Evolutionary conservation across 2,888 invertebrate species (phyloP), one percentile per base, ranked within the genome.

Genomic region (Pollenia angustigena): DNA sequence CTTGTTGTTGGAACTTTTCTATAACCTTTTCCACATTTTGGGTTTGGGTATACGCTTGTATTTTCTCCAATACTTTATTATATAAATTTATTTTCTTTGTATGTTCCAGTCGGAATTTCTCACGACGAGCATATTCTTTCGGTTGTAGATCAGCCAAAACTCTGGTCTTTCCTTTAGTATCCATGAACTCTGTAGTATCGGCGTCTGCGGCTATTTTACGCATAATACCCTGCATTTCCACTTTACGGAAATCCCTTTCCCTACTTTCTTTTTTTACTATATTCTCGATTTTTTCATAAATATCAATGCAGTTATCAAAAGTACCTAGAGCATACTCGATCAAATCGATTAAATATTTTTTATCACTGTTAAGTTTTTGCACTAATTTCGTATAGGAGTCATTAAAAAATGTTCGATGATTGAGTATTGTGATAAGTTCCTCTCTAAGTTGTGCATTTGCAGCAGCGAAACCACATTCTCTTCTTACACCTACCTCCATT

Each of bases 271-370:
- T 90, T 81, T 90, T 90, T 23, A 89, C 88, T 16, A 92, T 86
- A 50, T 90, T 90, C 64, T 91, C 90, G 78, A 93, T 91, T 85
- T 92, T 93, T 75, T 93, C 91, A 79, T 92, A 92, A 4, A 92
- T 90, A 74, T 91, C 92, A 10, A 91, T 92, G 80, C 92, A 92
- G 62, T 91, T 91, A 64, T 93, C 93, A 80, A 93, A 93, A 8
- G 92, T 92, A 50, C 90, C 89, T 54, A 92, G 81, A 0, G 93
- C 93, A 16, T 92, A 91, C 74, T 93, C 93, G 18, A 93, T 92
- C 18, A 93, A 87, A 79, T 93, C 93, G 7, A 91, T 90, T 0
- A 93, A 89, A 85, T 93, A 93, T 86, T 93, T 93, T 64, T 93
- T 91, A 76, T 93, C 93, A 69, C 91, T 91, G 58, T 91, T 92